Evolutionary conservation across 2,113 vertebrate genomes (phyloP).

Genomic region (Lepus timidus): DNA sequence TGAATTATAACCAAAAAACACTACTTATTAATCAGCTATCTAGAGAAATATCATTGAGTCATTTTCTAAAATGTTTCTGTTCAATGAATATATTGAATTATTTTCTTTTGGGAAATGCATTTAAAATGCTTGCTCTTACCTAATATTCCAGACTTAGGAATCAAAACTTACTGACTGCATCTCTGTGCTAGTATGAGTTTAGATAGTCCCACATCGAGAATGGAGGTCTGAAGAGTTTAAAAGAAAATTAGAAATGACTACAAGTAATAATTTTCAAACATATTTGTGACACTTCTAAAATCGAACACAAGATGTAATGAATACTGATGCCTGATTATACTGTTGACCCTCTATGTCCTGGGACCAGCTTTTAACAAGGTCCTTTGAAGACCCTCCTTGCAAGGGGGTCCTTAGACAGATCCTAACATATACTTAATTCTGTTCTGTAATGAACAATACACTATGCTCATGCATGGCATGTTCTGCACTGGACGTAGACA

Average conservation of each 20-base stretch:
- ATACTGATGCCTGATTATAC: slow-evolving; percentile 9
- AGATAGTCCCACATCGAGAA: slow-evolving; percentile 74
- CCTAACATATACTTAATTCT: slow-evolving; percentile 53
- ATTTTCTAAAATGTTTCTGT: slow-evolving; percentile 47
- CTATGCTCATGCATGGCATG: slow-evolving; percentile 33
- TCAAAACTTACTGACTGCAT: slow-evolving; percentile 79
- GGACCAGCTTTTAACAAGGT: slow-evolving; percentile 23
- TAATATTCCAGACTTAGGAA: slow-evolving; percentile 77
- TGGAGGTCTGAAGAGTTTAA: slow-evolving; percentile 78
- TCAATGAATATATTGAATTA: slow-evolving; percentile 68
- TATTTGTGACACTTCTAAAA: slow-evolving; percentile 64
- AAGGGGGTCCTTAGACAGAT: slow-evolving; percentile 33
- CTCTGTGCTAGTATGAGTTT: slow-evolving; percentile 75
- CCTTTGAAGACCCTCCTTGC: slow-evolving; percentile 45
- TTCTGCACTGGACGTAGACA: slow-evolving; percentile 44
- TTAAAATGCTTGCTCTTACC: slow-evolving; percentile 78
- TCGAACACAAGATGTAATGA: slow-evolving; percentile 63
- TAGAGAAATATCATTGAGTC: slow-evolving; percentile 58
- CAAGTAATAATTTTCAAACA: slow-evolving; percentile 65
- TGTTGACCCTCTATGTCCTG: slow-evolving; percentile 9
- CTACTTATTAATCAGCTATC: slow-evolving; percentile 55
- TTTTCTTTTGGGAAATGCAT: slow-evolving; percentile 64
- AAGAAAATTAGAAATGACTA: slow-evolving; percentile 77
- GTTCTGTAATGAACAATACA: slow-evolving; percentile 30
- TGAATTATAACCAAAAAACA: slow-evolving; percentile 66